Base-by-base conservation (phyloP, 2,888 invertebrate genomes). In the Thecocarcelia acutangulata region DNA sequence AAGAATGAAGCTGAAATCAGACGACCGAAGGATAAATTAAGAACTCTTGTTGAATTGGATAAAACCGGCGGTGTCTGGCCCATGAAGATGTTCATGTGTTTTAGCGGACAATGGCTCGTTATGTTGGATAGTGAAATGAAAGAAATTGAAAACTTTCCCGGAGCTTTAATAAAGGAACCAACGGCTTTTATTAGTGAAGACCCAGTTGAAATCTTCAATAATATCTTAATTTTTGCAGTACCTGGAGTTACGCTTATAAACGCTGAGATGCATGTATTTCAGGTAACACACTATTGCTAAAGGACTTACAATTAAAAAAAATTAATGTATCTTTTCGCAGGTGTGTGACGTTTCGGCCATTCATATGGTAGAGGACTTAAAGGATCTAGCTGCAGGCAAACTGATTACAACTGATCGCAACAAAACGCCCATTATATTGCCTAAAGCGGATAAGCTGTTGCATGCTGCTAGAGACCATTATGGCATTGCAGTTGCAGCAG, bases 1-100 rank as follows among this genome's bases (percentile, higher is more conserved):
- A 97, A 97, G 84, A 93, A 96, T 87, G 96, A 97, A 91, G 94
- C 95, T 37, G 97, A 96, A 85, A 95, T 97, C 86, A 94, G 95
- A 83, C 96, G 96, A 90, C 97, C 97, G 0, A 95, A 96, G 17
- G 97, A 97, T 90, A 97, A 97, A 82, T 96, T 99, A 95, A 93
- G 97, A 69, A 93, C 97, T 63, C 93, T 99, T 81, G 93, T 97
- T 79, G 97, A 97, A 90, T 92, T 97, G 86, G 97, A 97, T 91
- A 97, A 97, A 90, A 95, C 95, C 56, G 97, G 96, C 90, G 98
- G 99, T 82, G 98, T 99, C 90, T 99, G 98, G 98, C 98, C 98
- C 78, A 98, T 98, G 90, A 97, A 97, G 90, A 97, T 98, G 97
- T 96, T 96, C 88, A 92, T 98, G 84, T 94, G 96, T 86, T 92